These are phyloP conservation scores for Tamias sibiricus DNA, from an alignment of 2,113 vertebrate genomes.

Conservation along the genomic window DNA sequence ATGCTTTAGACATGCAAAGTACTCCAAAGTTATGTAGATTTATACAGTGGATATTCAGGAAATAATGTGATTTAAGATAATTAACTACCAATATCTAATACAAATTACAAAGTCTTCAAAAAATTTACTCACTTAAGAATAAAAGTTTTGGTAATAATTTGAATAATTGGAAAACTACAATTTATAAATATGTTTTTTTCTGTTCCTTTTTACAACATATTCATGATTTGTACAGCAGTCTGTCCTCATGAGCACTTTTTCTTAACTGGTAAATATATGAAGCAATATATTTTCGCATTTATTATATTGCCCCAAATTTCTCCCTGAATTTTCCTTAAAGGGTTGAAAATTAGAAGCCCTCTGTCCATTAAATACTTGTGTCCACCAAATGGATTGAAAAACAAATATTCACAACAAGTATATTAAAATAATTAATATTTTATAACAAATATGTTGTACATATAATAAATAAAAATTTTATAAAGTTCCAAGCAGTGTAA, in stretches of 20 bases:
- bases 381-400: neutral
- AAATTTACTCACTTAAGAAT: neutral
- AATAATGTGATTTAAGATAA: neutral
- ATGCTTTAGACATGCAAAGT: neutral
- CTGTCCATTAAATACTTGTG: neutral
- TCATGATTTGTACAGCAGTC: neutral
- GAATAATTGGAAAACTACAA: neutral
- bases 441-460: neutral
- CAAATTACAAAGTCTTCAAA: constrained; percentile 4
- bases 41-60: neutral
- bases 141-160: constrained; percentile 8
- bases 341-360: neutral
- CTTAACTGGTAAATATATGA: neutral
- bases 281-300: neutral
- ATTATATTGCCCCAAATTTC: constrained; percentile 33
- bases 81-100: neutral
- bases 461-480: neutral
- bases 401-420: neutral
- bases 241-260: neutral
- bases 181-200: neutral
- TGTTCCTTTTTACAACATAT: constrained; percentile 20
- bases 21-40: neutral
- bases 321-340: constrained; percentile 13
- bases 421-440: constrained; percentile 42
- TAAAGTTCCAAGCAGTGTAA: neutral